phyloP scores from a whole-genome alignment of 2,113 vertebrate species.

The Engraulis encrasicolus region DNA sequence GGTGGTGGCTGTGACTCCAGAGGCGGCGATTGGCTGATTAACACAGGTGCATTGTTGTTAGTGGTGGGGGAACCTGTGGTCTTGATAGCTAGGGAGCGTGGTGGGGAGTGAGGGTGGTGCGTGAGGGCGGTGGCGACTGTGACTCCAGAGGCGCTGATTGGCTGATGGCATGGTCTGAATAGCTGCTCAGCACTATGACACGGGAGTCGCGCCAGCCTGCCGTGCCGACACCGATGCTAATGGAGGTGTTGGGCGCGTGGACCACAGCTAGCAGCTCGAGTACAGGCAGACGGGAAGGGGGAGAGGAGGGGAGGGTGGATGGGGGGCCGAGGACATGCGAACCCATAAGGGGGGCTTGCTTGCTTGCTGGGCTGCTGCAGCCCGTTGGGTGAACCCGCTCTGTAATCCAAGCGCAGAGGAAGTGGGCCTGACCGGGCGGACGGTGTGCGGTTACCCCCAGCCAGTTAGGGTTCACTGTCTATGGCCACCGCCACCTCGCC shows the following conservation, averaged over 20 bases:
- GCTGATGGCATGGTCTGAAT: background rate
- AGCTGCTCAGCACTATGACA: background rate
- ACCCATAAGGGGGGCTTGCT: slow-evolving; percentile 42
- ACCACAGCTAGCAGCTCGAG: slow-evolving; percentile 24
- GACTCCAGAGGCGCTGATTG: slow-evolving; percentile 14
- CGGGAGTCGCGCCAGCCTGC: background rate
- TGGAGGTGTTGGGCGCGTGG: slow-evolving; percentile 19
- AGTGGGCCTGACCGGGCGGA: slow-evolving; percentile 61
- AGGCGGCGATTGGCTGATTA: no score
- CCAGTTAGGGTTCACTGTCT: slow-evolving; percentile 46
- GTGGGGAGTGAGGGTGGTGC: background rate
- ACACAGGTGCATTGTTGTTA: background rate
- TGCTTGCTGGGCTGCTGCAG: no score
- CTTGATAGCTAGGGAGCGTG: background rate
- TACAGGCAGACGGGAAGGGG: no score
- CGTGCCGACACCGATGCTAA: slow-evolving; percentile 9
- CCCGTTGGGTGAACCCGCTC: slow-evolving; percentile 50
- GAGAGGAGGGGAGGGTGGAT: no score
- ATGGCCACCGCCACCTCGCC: slow-evolving; percentile 29
- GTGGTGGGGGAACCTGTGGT: background rate
- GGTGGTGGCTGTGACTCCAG: background rate
- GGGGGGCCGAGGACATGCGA: slow-evolving; percentile 38
- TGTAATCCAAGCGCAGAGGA: slow-evolving; percentile 62
- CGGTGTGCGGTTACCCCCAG: slow-evolving; percentile 63
- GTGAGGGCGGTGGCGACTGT: background rate